Base-by-base conservation (phyloP, 2,888 invertebrate species). In the Nephrotoma guestfalica region DNA sequence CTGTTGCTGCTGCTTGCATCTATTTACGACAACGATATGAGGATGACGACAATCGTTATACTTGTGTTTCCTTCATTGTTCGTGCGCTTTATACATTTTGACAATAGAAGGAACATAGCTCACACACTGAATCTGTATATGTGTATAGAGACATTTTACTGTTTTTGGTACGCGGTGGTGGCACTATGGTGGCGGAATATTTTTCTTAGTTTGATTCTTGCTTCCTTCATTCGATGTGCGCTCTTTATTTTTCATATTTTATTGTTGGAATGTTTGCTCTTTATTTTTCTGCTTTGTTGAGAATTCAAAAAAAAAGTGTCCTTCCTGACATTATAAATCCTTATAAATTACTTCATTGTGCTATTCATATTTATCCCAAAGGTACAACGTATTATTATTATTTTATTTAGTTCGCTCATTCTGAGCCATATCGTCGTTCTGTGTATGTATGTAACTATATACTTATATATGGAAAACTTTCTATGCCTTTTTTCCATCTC, bases 311-410 rank as follows among this genome's bases (percentile, higher is more conserved):
- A 18, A 84, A 84, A 41, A 84, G 84, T 84, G 84, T 84, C 84
- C 84, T 84, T 84, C 41, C 84, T 84, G 84, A 84, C 84, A 84
- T 84, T 43, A 85, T 85, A 85, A 85, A 85, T 85, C 85, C 85
- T 85, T 85, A 85, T 85, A 85, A 85, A 85, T 85, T 85, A 85
- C 85, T 85, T 85, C 85, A 85, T 85, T 85, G 85, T 43, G 41
- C 42, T 43, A 85, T 85, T 85, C 85, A 85, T 85, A 85, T 85
- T 85, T 85, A 85, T 85, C 85, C 41, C 85, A 43, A 45, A 85
- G 85, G 85, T 43, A 85, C 85, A 85, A 43, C 85, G 85, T 41
- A 84, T 84, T 84, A 41, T 84, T 84, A 41, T 84, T 84, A 41
- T 41, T 71, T 71, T 71, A 71, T 71, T 71, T 71, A 71, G 30